Conservation (phyloP, 2,888 invertebrate species). For the Netelia virgata region DNA sequence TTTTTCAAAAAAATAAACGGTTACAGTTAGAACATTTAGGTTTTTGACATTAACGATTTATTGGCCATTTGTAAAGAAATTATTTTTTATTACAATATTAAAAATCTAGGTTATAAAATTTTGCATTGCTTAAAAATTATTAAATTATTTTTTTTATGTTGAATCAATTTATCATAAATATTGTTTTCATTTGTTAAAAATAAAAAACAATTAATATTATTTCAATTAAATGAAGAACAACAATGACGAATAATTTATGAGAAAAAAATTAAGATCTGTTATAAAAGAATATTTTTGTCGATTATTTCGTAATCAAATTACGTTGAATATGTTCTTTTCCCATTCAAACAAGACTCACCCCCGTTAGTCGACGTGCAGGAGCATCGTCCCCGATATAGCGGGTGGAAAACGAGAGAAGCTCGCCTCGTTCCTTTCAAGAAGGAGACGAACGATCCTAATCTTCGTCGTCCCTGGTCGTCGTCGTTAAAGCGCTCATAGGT, state of each 20-base stretch:
- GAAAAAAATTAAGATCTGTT: neutral
- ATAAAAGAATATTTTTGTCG: too few species aligned
- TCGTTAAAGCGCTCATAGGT: conserved; percentile 47
- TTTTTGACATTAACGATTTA: too few species aligned
- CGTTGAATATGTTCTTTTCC: neutral
- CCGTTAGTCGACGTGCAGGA: too few species aligned
- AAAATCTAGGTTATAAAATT: too few species aligned
- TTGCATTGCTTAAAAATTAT: too few species aligned
- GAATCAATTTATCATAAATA: too few species aligned
- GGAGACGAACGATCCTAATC: conserved; percentile 47
- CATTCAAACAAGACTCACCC: neutral
- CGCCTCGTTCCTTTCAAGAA: conserved; percentile 23
- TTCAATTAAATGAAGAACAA: neutral
- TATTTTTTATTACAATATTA: neutral
- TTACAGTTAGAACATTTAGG: neutral
- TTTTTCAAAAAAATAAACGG: neutral
- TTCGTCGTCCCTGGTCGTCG: conserved; percentile 16
- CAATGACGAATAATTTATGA: neutral
- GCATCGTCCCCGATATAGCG: neutral
- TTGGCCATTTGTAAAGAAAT: neutral
- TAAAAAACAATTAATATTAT: neutral
- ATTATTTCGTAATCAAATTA: neutral
- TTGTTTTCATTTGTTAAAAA: too few species aligned
- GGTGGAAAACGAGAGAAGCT: neutral
- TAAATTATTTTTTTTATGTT: too few species aligned